phyloP scores from a whole-genome alignment of 35 echinoderm and acorn worm genomes.

The Chiridota heheva region DNA sequence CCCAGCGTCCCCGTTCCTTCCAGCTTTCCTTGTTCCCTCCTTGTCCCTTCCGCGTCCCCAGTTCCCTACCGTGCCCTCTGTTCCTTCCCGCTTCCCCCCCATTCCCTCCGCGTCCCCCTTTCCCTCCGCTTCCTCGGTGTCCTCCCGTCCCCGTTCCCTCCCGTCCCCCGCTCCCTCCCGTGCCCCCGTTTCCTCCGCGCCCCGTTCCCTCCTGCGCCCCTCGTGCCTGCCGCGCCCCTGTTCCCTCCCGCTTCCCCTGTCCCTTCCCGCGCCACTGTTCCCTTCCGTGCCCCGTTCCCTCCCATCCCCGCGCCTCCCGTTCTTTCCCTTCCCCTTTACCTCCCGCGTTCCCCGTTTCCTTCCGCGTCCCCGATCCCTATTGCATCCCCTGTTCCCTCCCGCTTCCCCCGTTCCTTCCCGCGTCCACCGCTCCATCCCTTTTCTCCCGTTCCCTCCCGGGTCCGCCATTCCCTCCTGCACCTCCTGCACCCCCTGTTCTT shows the following conservation, averaged over 20 bases:
- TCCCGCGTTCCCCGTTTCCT: not conserved
- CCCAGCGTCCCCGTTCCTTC: not conserved
- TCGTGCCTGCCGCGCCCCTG: not conserved
- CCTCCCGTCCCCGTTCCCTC: not conserved
- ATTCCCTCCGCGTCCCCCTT: not conserved
- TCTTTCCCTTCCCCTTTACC: too few species aligned
- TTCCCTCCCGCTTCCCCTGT: too few species aligned
- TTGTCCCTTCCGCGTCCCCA: not conserved
- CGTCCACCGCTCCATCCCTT: not conserved
- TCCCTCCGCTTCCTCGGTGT: not conserved
- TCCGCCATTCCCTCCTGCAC: not conserved
- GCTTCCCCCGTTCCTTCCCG: not conserved
- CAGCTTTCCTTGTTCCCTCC: not conserved
- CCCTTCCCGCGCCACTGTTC: not conserved
- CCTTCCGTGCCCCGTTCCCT: not conserved
- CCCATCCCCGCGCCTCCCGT: not conserved
- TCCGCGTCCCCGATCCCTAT: not conserved
- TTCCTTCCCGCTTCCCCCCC: not conserved
- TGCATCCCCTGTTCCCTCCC: not conserved
- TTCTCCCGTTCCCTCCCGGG: not conserved
- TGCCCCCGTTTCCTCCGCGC: not conserved
- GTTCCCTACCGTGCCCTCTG: not conserved
- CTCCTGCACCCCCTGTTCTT: not conserved
- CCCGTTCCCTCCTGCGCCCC: not conserved
- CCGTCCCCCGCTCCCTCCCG: not conserved